phyloP scores from a whole-genome alignment of 2,113 vertebrate species.

The Clarias macrocephalus region DNA sequence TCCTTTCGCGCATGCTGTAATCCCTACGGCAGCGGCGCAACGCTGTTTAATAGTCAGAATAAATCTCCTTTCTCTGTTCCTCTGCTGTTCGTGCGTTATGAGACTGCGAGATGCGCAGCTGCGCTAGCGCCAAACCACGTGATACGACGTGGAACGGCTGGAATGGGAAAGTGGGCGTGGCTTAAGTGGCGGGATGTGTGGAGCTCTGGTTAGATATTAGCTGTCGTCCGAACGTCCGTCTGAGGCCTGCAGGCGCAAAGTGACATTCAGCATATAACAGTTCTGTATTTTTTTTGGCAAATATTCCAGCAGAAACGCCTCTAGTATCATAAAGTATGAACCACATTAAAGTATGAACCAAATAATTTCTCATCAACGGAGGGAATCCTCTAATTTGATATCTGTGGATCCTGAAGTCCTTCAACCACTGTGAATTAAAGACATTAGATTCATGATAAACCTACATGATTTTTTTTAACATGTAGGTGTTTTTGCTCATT shows the following conservation, averaged over 20 bases:
- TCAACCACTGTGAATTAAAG: neutral
- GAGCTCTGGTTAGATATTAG: neutral
- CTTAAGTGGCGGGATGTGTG: neutral
- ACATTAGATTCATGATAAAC: neutral
- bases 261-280: neutral
- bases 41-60: constrained; percentile 27
- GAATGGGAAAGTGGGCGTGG: neutral
- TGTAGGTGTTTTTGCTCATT: neutral
- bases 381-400: neutral
- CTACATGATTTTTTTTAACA: neutral
- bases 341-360: neutral
- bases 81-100: constrained; percentile 45
- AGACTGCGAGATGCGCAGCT: constrained; percentile 57
- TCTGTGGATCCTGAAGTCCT: neutral
- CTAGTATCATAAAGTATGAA: neutral
- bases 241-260: neutral
- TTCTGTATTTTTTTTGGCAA: neutral
- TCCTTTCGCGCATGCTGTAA: constrained; percentile 66
- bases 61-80: constrained; percentile 36
- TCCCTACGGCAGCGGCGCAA: constrained; percentile 45
- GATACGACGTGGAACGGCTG: constrained; percentile 30
- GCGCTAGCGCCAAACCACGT: constrained; percentile 53
- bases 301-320: neutral
- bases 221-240: neutral
- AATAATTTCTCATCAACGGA: neutral